Percentiles rank a stretch among this genome's conserved stretches.
Evolutionary conservation across 2,113 vertebrate species (phyloP).

Genomic region (Leptosomus discolor): DNA sequence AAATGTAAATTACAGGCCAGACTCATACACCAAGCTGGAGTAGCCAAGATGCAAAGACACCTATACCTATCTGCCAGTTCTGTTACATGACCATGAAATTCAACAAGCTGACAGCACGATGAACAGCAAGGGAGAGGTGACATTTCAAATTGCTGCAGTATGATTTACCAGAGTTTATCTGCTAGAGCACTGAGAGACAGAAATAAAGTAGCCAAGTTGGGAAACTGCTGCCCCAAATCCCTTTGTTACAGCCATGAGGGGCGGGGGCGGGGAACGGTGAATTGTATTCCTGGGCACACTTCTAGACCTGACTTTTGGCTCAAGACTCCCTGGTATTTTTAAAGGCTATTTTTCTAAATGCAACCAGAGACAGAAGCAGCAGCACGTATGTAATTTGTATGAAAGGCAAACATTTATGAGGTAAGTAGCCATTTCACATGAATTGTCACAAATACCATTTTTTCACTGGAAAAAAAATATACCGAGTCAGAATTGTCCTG

Average conservation of each 20-base stretch:
- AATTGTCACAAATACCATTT: background rate
- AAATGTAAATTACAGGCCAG: background rate
- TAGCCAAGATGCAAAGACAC: background rate
- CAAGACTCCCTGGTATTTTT: background rate
- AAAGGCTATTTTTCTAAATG: background rate
- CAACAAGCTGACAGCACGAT: background rate
- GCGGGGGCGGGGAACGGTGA: accelerated
- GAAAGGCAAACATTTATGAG: background rate
- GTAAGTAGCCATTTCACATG: background rate
- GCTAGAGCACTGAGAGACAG: background rate
- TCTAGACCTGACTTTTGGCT: background rate
- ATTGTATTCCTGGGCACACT: background rate
- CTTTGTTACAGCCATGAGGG: background rate
- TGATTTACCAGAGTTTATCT: background rate
- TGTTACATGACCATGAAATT: background rate
- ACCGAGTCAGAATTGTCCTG: background rate
- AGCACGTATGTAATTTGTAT: accelerated
- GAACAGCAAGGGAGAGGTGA: background rate
- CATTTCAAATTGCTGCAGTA: background rate
- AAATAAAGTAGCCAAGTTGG: background rate
- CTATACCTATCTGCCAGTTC: background rate
- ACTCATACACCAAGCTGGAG: background rate
- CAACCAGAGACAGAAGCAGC: background rate
- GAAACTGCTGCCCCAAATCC: background rate
- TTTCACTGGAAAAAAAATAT: background rate